Conservation (phyloP, 2,113 vertebrate species). For the Epinephelus fuscoguttatus region DNA sequence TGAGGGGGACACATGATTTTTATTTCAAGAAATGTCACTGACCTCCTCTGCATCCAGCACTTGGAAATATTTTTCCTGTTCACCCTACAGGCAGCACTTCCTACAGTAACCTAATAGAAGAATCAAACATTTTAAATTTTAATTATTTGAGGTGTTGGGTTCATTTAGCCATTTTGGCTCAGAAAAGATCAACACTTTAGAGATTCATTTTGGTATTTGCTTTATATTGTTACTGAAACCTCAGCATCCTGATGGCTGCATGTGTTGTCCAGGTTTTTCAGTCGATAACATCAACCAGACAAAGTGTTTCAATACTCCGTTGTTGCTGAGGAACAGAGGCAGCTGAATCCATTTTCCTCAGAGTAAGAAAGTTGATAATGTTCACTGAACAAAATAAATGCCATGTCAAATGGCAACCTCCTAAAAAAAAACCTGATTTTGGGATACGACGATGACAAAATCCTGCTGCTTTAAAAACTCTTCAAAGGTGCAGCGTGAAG, state of each 20-base stretch:
- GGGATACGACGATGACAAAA: constrained; percentile 45
- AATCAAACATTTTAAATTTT: not conserved
- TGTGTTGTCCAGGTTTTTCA: constrained; percentile 23
- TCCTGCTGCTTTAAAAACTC: constrained; percentile 52
- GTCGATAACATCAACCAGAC: constrained; percentile 26
- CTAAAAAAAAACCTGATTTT: constrained; percentile 37
- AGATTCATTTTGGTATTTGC: constrained; percentile 5
- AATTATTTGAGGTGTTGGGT: not conserved
- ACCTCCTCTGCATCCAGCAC: constrained; percentile 4
- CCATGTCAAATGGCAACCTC: constrained; percentile 31
- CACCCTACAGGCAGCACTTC: not conserved
- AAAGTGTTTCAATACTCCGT: constrained; percentile 6
- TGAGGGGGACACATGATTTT: constrained; percentile 1
- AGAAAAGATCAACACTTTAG: not conserved
- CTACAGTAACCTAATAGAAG: not conserved
- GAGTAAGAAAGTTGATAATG: constrained; percentile 36
- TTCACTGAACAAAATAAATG: constrained; percentile 26
- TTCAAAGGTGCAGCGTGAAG: constrained; percentile 71
- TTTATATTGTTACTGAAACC: constrained; percentile 9
- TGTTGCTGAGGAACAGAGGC: constrained; percentile 23
- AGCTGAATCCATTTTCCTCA: constrained; percentile 42
- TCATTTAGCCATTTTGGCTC: not conserved
- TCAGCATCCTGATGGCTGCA: not conserved
- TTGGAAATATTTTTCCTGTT: not conserved
- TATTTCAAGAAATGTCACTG: constrained; percentile 8